phyloP scores from a whole-genome alignment of 2,797 vertebrate genomes.

The Sorex maritimensis region DNA sequence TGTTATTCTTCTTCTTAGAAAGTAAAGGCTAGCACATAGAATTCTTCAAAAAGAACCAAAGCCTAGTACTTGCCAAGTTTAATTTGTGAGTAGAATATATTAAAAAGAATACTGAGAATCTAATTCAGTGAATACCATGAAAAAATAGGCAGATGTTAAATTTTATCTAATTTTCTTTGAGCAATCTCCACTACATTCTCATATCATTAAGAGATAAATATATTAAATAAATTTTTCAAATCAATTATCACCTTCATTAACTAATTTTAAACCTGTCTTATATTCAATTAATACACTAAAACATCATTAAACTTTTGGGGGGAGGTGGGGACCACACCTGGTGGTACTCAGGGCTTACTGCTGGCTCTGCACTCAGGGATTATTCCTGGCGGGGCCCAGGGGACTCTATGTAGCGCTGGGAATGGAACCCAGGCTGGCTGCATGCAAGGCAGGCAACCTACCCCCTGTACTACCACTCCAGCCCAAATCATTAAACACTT shows the following conservation, averaged over 20 bases:
- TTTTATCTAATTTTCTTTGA: constrained; percentile 19
- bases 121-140: constrained; percentile 30
- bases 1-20: constrained; percentile 16
- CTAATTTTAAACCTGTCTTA: constrained; percentile 44
- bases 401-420: no score
- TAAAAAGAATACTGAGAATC: constrained; percentile 15
- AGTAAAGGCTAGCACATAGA: neutral
- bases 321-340: no score
- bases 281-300: neutral
- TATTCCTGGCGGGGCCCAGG: no score
- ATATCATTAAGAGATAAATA: constrained; percentile 30
- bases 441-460: no score
- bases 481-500: no score
- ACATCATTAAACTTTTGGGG: neutral
- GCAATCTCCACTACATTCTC: neutral
- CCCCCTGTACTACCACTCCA: no score
- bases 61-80: neutral
- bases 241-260: constrained; percentile 42
- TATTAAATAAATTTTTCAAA: constrained; percentile 4
- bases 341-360: no score
- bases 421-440: no score
- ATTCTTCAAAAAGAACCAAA: constrained; percentile 56
- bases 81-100: constrained; percentile 6
- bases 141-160: neutral
- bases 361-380: no score